phyloP scores from a whole-genome alignment of 2,888 invertebrate genomes.

The Ptilodon capucinus region DNA sequence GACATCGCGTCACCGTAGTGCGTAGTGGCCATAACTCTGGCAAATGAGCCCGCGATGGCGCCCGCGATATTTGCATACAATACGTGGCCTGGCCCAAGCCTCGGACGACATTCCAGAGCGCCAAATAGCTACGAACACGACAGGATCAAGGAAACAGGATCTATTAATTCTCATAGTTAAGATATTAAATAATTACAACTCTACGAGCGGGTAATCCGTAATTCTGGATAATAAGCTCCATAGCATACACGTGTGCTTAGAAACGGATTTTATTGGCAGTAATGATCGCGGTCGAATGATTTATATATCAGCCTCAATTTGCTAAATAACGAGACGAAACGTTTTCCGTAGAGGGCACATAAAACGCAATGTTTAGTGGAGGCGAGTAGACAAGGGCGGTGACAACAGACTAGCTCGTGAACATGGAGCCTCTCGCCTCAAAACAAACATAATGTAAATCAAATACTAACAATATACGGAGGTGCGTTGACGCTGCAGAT shows the following conservation, averaged over 20 bases:
- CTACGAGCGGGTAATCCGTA: conserved; percentile 16
- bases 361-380: conserved; percentile 51
- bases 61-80: conserved; percentile 73
- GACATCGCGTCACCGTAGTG: conserved; percentile 54
- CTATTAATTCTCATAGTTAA: conserved; percentile 10
- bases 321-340: conserved; percentile 39
- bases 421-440: conserved; percentile 32
- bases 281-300: conserved; percentile 34
- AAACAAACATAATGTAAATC: conserved; percentile 49
- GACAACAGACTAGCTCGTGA: conserved; percentile 59
- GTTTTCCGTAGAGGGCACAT: conserved; percentile 30
- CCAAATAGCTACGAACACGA: conserved; percentile 11
- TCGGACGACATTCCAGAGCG: conserved; percentile 51
- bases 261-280: conserved; percentile 36
- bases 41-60: conserved; percentile 63
- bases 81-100: conserved; percentile 41
- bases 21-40: conserved; percentile 60
- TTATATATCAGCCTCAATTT: conserved; percentile 37
- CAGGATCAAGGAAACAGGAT: conserved; percentile 1
- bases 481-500: neutral
- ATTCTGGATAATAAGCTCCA: conserved; percentile 13
- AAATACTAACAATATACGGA: conserved; percentile 17
- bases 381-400: conserved; percentile 38
- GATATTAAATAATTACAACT: conserved; percentile 16
- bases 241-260: conserved; percentile 36